These are phyloP conservation scores for Philhelius pedissequus DNA, from an alignment of 2,888 invertebrate species.

Conservation along the genomic window DNA sequence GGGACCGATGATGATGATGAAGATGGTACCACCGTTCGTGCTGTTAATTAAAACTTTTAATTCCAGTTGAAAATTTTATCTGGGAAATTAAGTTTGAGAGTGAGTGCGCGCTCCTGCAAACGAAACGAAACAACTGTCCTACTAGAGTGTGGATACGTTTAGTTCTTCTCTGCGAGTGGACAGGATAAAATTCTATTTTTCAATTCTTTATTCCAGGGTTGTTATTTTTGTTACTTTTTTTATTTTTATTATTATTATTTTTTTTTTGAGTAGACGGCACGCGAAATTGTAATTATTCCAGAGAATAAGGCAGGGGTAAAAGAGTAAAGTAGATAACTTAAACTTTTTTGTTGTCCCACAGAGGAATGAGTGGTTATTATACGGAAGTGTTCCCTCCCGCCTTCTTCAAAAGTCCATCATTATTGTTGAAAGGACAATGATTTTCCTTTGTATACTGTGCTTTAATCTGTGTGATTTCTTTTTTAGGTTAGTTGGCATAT, in stretches of 20 bases:
- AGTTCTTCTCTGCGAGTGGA: conserved; percentile 10
- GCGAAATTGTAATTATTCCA: conserved; percentile 62
- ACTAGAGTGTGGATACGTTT: neutral
- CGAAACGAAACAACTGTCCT: conserved; percentile 25
- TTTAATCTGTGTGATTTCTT: conserved; percentile 42
- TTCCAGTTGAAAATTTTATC: conserved; percentile 70
- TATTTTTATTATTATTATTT: neutral
- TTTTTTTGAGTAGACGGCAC: conserved; percentile 33
- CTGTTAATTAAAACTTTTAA: conserved; percentile 71
- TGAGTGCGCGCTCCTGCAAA: conserved; percentile 24
- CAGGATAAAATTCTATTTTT: conserved; percentile 13
- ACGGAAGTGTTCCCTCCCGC: conserved; percentile 11
- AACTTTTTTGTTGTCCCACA: conserved; percentile 23
- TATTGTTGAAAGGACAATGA: conserved; percentile 58
- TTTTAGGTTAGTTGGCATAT: neutral
- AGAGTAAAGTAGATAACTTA: neutral
- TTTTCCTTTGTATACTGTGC: conserved; percentile 50
- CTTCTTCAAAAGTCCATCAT: conserved; percentile 51
- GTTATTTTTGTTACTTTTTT: neutral
- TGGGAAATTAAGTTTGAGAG: conserved; percentile 66
- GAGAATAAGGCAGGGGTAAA: conserved; percentile 9
- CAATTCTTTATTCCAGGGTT: neutral
- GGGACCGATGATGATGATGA: conserved; percentile 29
- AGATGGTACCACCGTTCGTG: conserved; percentile 47
- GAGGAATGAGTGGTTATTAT: conserved; percentile 42